Evolutionary conservation across 2,888 invertebrate genomes (phyloP).

Genomic region (Thymelicus acteon): DNA sequence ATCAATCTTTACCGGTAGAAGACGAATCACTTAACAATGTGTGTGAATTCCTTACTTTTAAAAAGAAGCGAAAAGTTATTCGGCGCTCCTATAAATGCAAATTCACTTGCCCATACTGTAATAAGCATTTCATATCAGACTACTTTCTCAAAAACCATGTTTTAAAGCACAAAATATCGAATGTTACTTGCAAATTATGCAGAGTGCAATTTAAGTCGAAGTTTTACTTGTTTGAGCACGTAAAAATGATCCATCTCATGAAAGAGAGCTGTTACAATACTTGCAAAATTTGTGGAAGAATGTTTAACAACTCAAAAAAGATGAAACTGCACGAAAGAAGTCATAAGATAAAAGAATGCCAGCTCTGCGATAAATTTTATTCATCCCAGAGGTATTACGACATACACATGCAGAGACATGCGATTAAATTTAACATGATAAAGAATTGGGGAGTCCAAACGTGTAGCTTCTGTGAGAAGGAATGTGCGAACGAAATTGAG

Average conservation of each 20-base stretch:
- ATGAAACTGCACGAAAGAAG: conserved; percentile 55
- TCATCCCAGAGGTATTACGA: conserved; percentile 56
- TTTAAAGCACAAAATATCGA: conserved; percentile 58
- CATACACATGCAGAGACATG: conserved; percentile 65
- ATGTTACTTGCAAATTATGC: conserved; percentile 59
- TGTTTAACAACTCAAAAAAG: conserved; percentile 52
- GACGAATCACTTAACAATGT: conserved; percentile 47
- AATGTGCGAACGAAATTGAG: conserved; percentile 64
- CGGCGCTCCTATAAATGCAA: conserved; percentile 45
- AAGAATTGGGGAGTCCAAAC: conserved; percentile 53
- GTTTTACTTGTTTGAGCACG: conserved; percentile 69
- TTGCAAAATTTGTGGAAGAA: conserved; percentile 63
- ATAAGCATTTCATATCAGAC: conserved; percentile 70
- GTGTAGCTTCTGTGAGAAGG: conserved; percentile 76
- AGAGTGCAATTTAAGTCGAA: conserved; percentile 58
- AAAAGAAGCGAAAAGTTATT: conserved; percentile 54
- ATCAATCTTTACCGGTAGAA: conserved; percentile 46
- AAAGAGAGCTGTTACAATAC: conserved; percentile 48
- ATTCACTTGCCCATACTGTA: conserved; percentile 67
- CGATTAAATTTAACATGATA: conserved; percentile 51
- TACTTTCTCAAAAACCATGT: conserved; percentile 70
- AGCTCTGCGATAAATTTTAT: conserved; percentile 65
- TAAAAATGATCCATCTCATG: conserved; percentile 62
- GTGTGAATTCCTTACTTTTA: conserved; percentile 72
- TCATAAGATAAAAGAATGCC: conserved; percentile 60